Conservation (phyloP, 1,140 invertebrate species). For the Ectropis grisescens region DNA sequence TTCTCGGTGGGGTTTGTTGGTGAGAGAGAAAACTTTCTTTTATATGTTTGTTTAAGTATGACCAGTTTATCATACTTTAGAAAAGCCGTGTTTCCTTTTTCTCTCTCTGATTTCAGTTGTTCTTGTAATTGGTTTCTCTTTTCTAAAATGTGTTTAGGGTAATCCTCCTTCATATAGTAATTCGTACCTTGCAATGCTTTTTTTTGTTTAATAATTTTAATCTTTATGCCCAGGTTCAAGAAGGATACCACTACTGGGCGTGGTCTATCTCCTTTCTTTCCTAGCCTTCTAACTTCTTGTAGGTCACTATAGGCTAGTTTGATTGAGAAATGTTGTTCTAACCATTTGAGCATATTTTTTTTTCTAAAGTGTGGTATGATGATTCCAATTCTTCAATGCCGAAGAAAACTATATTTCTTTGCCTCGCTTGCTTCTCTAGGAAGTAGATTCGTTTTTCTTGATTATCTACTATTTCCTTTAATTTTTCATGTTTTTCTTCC, state of each 20-base stretch:
- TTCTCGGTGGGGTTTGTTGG: no score
- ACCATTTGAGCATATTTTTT: background rate
- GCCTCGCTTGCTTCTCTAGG: background rate
- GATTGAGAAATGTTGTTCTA: background rate
- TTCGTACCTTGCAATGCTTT: background rate
- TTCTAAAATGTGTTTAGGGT: background rate
- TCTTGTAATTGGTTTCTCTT: background rate
- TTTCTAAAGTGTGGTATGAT: background rate
- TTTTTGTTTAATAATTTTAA: background rate
- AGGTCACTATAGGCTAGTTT: background rate
- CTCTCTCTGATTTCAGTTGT: no score
- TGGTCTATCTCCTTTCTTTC: background rate
- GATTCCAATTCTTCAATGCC: background rate
- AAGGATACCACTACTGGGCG: background rate
- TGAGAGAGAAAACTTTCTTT: no score
- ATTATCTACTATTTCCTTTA: background rate
- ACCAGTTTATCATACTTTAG: no score
- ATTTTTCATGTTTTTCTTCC: no score
- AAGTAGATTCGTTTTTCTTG: background rate
- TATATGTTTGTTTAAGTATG: no score
- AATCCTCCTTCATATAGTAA: background rate
- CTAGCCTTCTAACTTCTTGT: background rate
- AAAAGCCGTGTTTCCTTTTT: no score
- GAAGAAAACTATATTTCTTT: background rate
- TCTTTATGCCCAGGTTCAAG: background rate